These are phyloP conservation scores for Orchesella cincta DNA, from an alignment of 1,140 invertebrate genomes.

Conservation along the genomic window DNA sequence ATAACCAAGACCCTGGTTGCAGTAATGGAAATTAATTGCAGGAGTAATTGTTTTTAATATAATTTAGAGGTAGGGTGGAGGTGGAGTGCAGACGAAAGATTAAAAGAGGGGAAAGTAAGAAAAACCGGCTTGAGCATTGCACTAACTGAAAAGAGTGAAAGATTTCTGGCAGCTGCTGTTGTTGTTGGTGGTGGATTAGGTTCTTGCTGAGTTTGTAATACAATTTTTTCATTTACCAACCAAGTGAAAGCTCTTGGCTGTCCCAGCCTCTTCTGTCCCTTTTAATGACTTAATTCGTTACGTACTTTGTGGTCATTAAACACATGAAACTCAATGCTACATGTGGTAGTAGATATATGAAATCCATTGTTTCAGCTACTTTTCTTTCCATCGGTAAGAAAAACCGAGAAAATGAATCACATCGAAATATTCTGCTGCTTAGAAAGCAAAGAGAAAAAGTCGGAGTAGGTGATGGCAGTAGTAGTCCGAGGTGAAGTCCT, in stretches of 20 bases:
- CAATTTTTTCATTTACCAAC: not conserved
- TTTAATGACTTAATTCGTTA: not conserved
- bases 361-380: no score
- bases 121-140: not conserved
- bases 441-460: no score
- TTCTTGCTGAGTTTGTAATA: not conserved
- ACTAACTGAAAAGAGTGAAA: no score
- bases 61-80: not conserved
- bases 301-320: not conserved
- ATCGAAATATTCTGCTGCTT: no score
- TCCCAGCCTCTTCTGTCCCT: not conserved
- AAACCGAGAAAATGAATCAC: no score
- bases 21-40: not conserved
- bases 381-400: no score
- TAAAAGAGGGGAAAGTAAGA: not conserved
- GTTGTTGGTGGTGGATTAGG: not conserved
- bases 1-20: not conserved
- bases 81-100: not conserved
- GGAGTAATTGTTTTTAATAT: conserved; percentile 4
- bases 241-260: no score
- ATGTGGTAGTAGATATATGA: no score
- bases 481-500: no score
- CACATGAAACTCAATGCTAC: not conserved
- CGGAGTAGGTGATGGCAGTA: no score
- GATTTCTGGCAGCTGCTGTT: not conserved